phyloP scores from a whole-genome alignment of 2,888 invertebrate species.

The Tiliacea aurago region DNA sequence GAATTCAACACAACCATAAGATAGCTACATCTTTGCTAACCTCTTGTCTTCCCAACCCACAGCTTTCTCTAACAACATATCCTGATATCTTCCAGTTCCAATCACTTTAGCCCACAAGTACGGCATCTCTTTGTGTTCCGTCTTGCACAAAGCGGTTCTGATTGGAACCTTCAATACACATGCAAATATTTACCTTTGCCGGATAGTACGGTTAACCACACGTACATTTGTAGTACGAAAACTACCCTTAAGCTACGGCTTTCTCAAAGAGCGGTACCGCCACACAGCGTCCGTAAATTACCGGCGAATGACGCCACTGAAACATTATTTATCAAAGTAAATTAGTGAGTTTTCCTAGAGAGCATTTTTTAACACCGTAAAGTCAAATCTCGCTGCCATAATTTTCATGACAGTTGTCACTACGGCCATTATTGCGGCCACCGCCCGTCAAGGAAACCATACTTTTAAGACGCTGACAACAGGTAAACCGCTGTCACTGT shows the following conservation, averaged over 20 bases:
- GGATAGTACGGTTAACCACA: neutral
- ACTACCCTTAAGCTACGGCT: neutral
- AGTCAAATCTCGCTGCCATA: neutral
- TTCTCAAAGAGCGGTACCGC: neutral
- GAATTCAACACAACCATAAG: neutral
- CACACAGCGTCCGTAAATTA: neutral
- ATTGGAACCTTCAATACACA: slow-evolving; percentile 45
- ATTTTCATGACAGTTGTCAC: too few relatives aligned
- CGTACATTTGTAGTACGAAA: neutral
- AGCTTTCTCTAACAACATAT: neutral
- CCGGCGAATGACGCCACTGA: neutral
- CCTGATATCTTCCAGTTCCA: neutral
- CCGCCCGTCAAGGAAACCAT: too few relatives aligned
- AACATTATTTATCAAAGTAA: too few relatives aligned
- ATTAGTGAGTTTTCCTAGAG: neutral
- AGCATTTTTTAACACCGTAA: too few relatives aligned
- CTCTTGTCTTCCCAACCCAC: neutral
- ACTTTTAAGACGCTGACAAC: too few relatives aligned
- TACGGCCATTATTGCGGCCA: too few relatives aligned
- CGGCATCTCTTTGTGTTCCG: slow-evolving; percentile 34
- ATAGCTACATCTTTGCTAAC: neutral
- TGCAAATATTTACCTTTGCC: slow-evolving; percentile 43
- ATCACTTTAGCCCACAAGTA: slow-evolving; percentile 27
- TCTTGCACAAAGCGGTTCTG: slow-evolving; percentile 40
- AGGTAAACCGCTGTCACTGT: too few relatives aligned